Base-by-base conservation (phyloP, 2,113 vertebrate genomes). In the Cettia cetti region DNA sequence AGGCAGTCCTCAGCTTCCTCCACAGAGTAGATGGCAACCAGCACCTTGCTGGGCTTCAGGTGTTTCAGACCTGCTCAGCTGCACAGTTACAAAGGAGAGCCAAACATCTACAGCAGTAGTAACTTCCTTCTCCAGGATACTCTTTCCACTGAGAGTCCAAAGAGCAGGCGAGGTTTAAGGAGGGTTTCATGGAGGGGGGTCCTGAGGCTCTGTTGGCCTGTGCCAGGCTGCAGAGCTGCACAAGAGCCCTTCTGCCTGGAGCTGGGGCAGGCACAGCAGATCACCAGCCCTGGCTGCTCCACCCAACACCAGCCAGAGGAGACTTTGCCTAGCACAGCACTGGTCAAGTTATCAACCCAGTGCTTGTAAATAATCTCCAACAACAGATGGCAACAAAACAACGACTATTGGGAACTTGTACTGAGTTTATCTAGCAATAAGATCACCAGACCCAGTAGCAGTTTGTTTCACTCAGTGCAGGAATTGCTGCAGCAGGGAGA, bases 331-430 rank as follows among this genome's bases (percentile, higher is more conserved):
- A 39, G 69, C 53, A 26, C 10, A 2, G 44, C 42, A 72, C 54
- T 66, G 54, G 33, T 18, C 53, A 10, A 37, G 24, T 42, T 37
- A 60, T 54, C 56, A 61, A 44, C 26, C 19, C 52, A 9, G 6
- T 31, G 39, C 57, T 84, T 85, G 60, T 60, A 56, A 92, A 89
- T 74, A 81, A 78, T 35, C 40, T 56, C 69, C 15, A 52, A 13
- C 42, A 83, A 61, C 27, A 47, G 27, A 52, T 15, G 56, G 45
- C 82, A 90, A 60, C 33, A 44, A 89, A 71, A 15, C 49, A 66
- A 44, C 0, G 0, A 35, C 39, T n/a, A 3, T 3, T 52, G 35
- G 50, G 52, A 66, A 21, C 33, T 50, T 40, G 21, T 24, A 5
- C 35, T 14, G 28, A 50, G 30, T 49, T 74, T 47, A 63, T 61